Evolutionary conservation across 1,140 invertebrate species (phyloP).

Genomic region (Whitmania pigra): DNA sequence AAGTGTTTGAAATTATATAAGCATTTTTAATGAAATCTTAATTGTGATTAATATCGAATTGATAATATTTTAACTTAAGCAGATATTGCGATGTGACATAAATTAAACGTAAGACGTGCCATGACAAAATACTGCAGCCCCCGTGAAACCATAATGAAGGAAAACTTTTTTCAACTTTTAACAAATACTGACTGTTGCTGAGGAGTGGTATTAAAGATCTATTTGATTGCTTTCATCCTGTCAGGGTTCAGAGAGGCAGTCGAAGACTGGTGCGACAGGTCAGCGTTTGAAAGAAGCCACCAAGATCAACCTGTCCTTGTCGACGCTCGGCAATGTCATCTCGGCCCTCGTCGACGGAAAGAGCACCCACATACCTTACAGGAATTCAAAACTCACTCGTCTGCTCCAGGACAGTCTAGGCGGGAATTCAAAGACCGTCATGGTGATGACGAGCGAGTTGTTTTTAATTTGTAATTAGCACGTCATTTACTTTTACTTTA

Average conservation of each 20-base stretch:
- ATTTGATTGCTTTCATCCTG: neutral
- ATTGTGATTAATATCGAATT: neutral
- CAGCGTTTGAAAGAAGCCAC: slow-evolving; percentile 75
- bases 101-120: too few relatives aligned
- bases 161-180: too few relatives aligned
- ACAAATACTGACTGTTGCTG: too few relatives aligned
- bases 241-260: slow-evolving; percentile 81
- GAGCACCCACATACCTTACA: slow-evolving; percentile 45
- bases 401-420: slow-evolving; percentile 61
- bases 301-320: slow-evolving; percentile 88
- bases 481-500: too few relatives aligned
- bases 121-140: too few relatives aligned
- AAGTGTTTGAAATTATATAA: neutral
- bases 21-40: neutral
- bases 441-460: slow-evolving; percentile 49
- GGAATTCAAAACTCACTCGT: slow-evolving; percentile 43
- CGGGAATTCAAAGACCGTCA: slow-evolving; percentile 79
- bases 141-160: too few relatives aligned
- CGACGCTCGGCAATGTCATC: slow-evolving; percentile 88
- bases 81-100: too few relatives aligned
- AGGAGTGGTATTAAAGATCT: neutral
- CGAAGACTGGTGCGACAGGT: slow-evolving; percentile 79
- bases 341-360: slow-evolving; percentile 66
- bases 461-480: too few relatives aligned
- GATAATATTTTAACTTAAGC: neutral